These are phyloP conservation scores for Thecocarcelia acutangulata DNA, from an alignment of 2,888 invertebrate genomes.

Conservation along the genomic window DNA sequence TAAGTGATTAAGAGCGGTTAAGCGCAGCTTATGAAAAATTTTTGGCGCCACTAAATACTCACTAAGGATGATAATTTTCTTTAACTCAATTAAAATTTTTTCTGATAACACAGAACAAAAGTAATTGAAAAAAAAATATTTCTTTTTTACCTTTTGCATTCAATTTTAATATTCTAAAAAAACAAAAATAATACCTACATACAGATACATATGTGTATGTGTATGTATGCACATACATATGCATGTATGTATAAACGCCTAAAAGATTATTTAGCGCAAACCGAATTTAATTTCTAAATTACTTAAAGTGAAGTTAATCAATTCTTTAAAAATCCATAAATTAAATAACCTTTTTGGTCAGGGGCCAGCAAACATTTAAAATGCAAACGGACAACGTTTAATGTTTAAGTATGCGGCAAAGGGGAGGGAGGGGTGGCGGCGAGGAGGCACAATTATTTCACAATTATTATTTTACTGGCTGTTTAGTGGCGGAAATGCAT, in stretches of 20 bases:
- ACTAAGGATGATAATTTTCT: constrained; percentile 19
- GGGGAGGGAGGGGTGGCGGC: background rate
- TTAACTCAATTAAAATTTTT: background rate
- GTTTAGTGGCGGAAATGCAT: constrained; percentile 49
- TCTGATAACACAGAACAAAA: too few species aligned
- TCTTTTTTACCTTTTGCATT: constrained; percentile 11
- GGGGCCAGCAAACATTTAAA: constrained; percentile 1
- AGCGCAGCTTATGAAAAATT: background rate
- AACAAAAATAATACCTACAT: too few species aligned
- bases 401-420: background rate
- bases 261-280: constrained; percentile 21
- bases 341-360: constrained; percentile 38
- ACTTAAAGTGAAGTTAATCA: constrained; percentile 23
- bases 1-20: constrained; percentile 15
- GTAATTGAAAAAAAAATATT: background rate
- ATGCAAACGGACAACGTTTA: background rate
- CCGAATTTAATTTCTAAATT: constrained; percentile 15
- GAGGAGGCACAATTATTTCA: background rate
- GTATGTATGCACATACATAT: too few species aligned
- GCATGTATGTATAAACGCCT: background rate
- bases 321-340: constrained; percentile 38
- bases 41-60: constrained; percentile 53
- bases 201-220: too few species aligned
- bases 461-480: background rate
- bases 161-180: background rate